These are phyloP conservation scores for Falcaria lacertinaria DNA, from an alignment of 2,888 invertebrate species.

Conservation along the genomic window DNA sequence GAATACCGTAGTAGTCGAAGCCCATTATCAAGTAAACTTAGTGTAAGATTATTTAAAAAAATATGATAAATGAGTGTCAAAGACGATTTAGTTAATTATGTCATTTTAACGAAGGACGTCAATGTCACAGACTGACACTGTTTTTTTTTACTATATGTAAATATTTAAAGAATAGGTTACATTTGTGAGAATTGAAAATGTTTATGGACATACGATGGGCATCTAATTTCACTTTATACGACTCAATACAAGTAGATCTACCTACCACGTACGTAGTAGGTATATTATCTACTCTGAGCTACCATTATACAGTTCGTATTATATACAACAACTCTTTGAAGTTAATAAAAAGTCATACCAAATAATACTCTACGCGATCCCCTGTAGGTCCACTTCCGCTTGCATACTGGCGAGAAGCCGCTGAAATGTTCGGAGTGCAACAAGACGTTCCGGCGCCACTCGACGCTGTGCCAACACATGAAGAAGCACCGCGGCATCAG, in stretches of 20 bases:
- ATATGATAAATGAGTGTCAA: not conserved
- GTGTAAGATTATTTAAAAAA: not conserved
- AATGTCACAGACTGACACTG: no score
- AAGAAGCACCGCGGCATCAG: slow-evolving; percentile 75
- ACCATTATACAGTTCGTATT: no score
- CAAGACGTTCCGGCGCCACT: slow-evolving; percentile 73
- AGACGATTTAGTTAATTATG: not conserved
- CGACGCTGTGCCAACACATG: slow-evolving; percentile 75
- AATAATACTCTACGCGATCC: not conserved
- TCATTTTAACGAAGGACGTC: no score
- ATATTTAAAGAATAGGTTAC: no score
- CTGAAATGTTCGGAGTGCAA: slow-evolving; percentile 71
- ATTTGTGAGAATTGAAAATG: no score
- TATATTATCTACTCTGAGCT: no score
- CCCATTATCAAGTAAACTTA: slow-evolving; percentile 67
- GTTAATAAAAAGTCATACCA: not conserved
- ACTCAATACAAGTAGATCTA: no score
- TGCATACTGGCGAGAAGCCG: slow-evolving; percentile 75
- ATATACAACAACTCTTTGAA: no score
- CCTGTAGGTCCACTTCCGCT: slow-evolving; percentile 66
- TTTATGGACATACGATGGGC: no score
- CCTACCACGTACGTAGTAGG: no score
- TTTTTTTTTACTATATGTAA: no score
- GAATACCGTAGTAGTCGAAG: slow-evolving; percentile 88
- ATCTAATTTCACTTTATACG: no score